These are phyloP conservation scores for Alcedo quadribrachys DNA, from an alignment of 2,797 vertebrate species.

Conservation along the genomic window DNA sequence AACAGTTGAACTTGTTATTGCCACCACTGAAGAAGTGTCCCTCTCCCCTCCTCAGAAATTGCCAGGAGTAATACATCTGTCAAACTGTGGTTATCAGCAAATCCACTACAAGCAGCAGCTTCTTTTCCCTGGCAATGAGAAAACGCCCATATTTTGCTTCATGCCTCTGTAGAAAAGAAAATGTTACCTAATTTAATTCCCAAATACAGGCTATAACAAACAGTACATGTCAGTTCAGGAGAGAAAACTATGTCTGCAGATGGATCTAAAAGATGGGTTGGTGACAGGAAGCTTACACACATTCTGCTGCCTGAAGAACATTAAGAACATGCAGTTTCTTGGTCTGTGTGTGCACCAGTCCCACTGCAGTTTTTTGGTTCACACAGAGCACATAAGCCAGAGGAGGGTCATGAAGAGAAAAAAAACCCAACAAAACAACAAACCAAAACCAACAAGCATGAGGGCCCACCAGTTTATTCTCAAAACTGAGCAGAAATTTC, in stretches of 20 bases:
- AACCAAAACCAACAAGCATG: neutral
- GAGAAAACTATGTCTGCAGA: neutral
- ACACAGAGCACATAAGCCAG: neutral
- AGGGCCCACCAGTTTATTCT: neutral
- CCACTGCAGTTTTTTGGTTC: neutral
- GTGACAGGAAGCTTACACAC: neutral
- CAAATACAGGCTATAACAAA: neutral
- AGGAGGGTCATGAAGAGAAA: neutral
- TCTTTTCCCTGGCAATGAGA: neutral
- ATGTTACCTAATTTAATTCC: neutral
- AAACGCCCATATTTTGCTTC: neutral
- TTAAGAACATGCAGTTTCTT: neutral
- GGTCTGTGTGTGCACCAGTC: neutral
- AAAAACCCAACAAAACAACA: neutral
- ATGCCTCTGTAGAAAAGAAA: neutral
- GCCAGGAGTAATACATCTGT: conserved; percentile 34
- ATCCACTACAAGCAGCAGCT: conserved; percentile 12
- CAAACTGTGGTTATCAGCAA: conserved; percentile 29
- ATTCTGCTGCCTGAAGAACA: neutral
- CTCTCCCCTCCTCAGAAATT: neutral
- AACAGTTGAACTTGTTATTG: conserved; percentile 36
- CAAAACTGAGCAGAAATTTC: neutral
- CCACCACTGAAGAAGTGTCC: conserved; percentile 33
- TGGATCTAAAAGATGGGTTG: neutral
- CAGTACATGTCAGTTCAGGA: fast-evolving